Conservation (phyloP, 2,797 vertebrate species). For the Sciurus carolinensis region DNA sequence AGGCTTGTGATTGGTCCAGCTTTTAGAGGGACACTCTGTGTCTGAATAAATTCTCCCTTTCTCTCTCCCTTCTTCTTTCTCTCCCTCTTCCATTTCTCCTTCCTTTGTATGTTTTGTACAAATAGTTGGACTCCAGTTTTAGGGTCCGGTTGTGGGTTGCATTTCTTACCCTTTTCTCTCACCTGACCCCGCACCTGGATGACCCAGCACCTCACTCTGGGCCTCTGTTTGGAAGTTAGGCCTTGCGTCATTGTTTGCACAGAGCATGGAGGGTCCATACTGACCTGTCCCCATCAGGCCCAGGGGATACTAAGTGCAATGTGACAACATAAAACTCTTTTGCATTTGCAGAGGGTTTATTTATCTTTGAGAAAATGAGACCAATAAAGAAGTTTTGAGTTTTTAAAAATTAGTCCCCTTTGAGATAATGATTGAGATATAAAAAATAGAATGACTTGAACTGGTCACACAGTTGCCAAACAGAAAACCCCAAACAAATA, state of each 20-base stretch:
- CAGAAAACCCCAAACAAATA: not conserved
- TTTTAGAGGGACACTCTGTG: conserved; percentile 77
- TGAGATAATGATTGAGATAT: not conserved
- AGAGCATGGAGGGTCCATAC: not conserved
- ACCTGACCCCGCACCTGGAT: not conserved
- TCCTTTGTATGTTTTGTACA: conserved; percentile 51
- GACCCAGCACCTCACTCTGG: not conserved
- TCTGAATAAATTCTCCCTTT: conserved; percentile 68
- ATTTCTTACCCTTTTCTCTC: not conserved
- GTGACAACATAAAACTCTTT: not conserved
- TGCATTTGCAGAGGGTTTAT: not conserved
- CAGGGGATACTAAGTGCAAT: not conserved
- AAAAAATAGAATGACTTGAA: conserved; percentile 32
- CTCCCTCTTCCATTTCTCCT: conserved; percentile 48
- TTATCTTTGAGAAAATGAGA: conserved; percentile 31
- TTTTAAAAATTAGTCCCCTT: not conserved
- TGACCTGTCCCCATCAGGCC: not conserved
- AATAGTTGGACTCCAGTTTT: not conserved
- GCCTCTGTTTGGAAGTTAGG: not conserved
- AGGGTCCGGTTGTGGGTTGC: not conserved
- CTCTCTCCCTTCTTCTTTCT: not conserved
- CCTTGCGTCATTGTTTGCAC: not conserved
- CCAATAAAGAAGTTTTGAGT: not conserved
- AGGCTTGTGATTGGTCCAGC: conserved; percentile 73
- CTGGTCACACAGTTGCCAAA: not conserved